phyloP scores from a whole-genome alignment of 2,113 vertebrate species.

The Blennius ocellaris region DNA sequence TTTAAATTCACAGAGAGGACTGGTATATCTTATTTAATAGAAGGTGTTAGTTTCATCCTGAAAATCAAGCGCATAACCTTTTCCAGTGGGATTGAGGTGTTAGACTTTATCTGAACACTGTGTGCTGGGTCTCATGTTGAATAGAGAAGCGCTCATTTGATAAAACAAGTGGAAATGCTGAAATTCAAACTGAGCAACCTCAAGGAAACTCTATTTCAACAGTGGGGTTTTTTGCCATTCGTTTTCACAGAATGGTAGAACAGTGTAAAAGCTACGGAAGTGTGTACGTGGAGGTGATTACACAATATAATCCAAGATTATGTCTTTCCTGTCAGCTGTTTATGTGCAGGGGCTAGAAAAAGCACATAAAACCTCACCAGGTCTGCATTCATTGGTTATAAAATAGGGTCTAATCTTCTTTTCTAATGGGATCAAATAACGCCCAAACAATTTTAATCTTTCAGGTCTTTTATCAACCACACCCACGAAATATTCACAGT shows the following conservation, averaged over 20 bases:
- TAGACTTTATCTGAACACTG: background rate
- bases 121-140: background rate
- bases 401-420: background rate
- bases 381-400: background rate
- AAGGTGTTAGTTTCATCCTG: background rate
- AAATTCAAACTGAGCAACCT: no score
- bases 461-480: background rate
- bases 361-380: background rate
- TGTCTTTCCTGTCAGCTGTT: background rate
- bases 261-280: background rate
- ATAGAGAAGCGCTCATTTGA: background rate
- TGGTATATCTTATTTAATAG: background rate
- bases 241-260: background rate
- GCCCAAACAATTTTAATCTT: background rate
- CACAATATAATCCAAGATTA: background rate
- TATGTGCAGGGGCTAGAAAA: background rate
- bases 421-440: background rate
- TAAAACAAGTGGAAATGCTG: background rate
- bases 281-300: background rate
- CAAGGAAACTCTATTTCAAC: no score
- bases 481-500: background rate
- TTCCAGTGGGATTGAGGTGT: background rate
- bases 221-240: no score
- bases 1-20: constrained; percentile 20
- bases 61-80: constrained; percentile 6